Percentiles rank a stretch among this genome's conserved stretches.
These are phyloP conservation scores for Drosophila watanabei DNA, from an alignment of 1,140 invertebrate genomes.

Conservation along the genomic window DNA sequence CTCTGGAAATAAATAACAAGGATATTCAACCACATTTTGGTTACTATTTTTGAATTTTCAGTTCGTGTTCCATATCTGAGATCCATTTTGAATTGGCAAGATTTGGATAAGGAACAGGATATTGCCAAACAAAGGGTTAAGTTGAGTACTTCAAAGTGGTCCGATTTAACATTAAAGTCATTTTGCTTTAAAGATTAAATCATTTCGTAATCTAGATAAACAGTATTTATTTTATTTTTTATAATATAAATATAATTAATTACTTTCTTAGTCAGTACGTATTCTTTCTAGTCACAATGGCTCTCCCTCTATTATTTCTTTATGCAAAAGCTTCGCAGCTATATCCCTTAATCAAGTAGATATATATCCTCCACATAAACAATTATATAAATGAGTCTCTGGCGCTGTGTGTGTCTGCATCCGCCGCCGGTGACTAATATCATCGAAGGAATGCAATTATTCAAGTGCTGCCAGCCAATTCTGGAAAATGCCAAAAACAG, in stretches of 20 bases:
- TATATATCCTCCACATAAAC: slow-evolving; percentile 22
- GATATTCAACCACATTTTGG: slow-evolving; percentile 22
- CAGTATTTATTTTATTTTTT: neutral
- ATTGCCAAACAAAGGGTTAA: neutral
- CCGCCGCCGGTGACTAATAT: slow-evolving; percentile 39
- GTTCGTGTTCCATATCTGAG: slow-evolving; percentile 36
- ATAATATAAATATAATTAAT: neutral
- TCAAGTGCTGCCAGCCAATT: slow-evolving; percentile 72
- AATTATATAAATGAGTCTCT: slow-evolving; percentile 49
- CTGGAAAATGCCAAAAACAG: slow-evolving; percentile 76
- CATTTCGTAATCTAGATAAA: neutral
- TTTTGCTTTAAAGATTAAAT: neutral
- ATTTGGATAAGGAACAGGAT: slow-evolving; percentile 49
- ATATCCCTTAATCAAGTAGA: slow-evolving; percentile 25
- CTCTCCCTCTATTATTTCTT: neutral
- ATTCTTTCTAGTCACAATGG: neutral
- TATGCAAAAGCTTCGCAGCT: slow-evolving; percentile 1
- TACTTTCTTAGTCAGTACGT: too few relatives aligned
- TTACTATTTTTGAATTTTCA: slow-evolving; percentile 2
- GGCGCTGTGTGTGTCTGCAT: slow-evolving; percentile 25
- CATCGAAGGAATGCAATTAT: slow-evolving; percentile 72
- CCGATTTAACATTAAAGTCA: neutral
- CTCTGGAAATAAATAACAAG: neutral
- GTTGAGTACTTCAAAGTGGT: too few relatives aligned
- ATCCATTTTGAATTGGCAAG: slow-evolving; percentile 37